Percentiles rank a stretch among this genome's conserved stretches.
Conservation (phyloP, 2,113 vertebrate genomes). For the Engraulis encrasicolus region DNA sequence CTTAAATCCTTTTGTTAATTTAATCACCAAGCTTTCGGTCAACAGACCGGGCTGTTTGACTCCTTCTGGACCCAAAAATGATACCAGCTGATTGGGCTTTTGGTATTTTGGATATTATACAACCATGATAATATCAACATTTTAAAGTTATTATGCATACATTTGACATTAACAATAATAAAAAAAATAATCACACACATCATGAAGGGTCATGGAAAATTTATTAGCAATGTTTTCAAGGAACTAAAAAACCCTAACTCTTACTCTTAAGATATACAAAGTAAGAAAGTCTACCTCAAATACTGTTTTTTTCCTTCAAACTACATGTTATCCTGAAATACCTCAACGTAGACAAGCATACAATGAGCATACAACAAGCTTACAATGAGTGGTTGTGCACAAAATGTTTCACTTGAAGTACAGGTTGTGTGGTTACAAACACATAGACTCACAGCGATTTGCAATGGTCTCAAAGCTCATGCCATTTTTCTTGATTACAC, state of each 20-base stretch:
- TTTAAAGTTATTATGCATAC: too few relatives aligned
- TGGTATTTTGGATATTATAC: too few relatives aligned
- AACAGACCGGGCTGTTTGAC: too few relatives aligned
- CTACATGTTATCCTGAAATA: background rate
- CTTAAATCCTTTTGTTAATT: too few relatives aligned
- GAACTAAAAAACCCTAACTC: background rate
- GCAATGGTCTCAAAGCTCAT: too few relatives aligned
- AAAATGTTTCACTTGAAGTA: background rate
- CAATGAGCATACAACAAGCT: too few relatives aligned
- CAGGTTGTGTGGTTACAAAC: background rate
- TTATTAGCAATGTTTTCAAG: background rate
- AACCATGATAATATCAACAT: too few relatives aligned
- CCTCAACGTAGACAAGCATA: background rate
- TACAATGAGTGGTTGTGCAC: too few relatives aligned
- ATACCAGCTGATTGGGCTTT: too few relatives aligned
- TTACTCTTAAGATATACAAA: conserved; percentile 7
- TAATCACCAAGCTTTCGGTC: too few relatives aligned
- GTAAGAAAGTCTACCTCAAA: background rate
- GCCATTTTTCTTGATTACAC: too few relatives aligned
- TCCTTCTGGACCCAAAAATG: too few relatives aligned
- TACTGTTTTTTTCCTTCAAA: background rate
- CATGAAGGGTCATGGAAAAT: background rate
- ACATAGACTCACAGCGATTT: background rate
- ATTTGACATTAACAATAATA: background rate
- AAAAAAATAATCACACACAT: background rate